Base-by-base conservation (phyloP, 2,888 invertebrate species). In the Hypomecis atomaria region DNA sequence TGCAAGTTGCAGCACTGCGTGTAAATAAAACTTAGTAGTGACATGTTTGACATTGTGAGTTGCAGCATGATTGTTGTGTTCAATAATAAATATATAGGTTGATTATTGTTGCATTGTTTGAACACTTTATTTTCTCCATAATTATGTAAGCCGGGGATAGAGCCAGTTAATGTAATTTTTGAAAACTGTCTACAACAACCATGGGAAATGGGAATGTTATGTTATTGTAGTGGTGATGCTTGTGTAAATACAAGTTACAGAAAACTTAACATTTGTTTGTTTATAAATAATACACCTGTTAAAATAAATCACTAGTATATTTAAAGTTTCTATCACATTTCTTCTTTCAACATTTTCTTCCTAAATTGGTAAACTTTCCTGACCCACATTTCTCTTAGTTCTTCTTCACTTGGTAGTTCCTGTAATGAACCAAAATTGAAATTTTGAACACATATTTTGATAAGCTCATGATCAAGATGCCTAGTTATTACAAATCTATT, bases 361-460 rank as follows among this genome's bases (percentile, higher is more conserved):
- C 95, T 93, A 70, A 94, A 94, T 49, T 93, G 93, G 75, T 93
- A 95, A 1, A 95, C 86, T 77, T 95, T 95, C 75, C 95, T 95
- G 38, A 96, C 94, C 96, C 96, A 96, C 89, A 95, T 95, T 70
- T 96, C 96, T 77, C 94, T 94, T 64, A 95, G 92, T 58, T 94
- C 93, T 71, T 95, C 95, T 81, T 95, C 95, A 84, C 94, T 94
- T 55, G 94, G 93, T 77, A 96, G 93, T 79, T 96, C 94, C 96
- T 96, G 84, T 61, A 94, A 23, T 1, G 4, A 49, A 49, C 2
- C 38, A 10, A 23, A 43, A 23, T 23, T 23, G 3, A 23, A 23
- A 23, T 23, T 23, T 23, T 3, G n/a, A 2, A 23, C 23, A 23
- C 23, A 23, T 3, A 23, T 23, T 23, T 23, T 23, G 23, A 23